Conservation (phyloP, 1,140 invertebrate genomes). For the Leguminivora glycinivorella region DNA sequence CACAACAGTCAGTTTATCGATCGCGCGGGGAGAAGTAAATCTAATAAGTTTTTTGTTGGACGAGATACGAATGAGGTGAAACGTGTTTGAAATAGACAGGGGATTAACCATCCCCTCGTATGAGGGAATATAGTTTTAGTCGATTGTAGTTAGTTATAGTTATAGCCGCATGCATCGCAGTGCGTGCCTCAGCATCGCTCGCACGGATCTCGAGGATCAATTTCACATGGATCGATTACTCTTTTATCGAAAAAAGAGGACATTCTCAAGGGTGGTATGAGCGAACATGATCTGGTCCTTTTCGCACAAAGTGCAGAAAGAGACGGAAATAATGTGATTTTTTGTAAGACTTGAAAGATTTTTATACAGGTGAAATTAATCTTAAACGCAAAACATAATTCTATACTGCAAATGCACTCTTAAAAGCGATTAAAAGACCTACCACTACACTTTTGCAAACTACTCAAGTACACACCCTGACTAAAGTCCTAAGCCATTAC, state of each 20-base stretch:
- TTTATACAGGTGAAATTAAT: not conserved
- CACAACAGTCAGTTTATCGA: conserved; percentile 60
- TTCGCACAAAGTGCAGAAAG: not conserved
- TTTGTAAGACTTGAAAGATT: not conserved
- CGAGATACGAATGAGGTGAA: conserved; percentile 75
- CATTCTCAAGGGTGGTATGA: conserved; percentile 33
- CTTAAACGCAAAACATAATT: not conserved
- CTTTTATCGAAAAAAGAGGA: conserved; percentile 38
- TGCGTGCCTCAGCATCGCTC: conserved; percentile 52
- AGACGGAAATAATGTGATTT: not conserved
- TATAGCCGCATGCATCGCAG: conserved; percentile 31
- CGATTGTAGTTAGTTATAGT: conserved; percentile 32
- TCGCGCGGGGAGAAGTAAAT: conserved; percentile 60
- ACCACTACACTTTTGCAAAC: no score
- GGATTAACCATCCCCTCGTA: conserved; percentile 73
- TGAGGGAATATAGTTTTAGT: conserved; percentile 46
- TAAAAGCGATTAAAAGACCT: no score
- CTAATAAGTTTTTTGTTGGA: conserved; percentile 76
- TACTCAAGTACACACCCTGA: no score
- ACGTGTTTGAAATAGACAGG: conserved; percentile 78
- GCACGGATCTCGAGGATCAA: conserved; percentile 57
- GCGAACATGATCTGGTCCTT: not conserved
- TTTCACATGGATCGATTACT: conserved; percentile 64
- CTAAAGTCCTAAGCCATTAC: no score
- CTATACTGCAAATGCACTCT: no score